These are phyloP conservation scores for Parnassius mnemosyne DNA, from an alignment of 2,888 invertebrate genomes.

Conservation along the genomic window DNA sequence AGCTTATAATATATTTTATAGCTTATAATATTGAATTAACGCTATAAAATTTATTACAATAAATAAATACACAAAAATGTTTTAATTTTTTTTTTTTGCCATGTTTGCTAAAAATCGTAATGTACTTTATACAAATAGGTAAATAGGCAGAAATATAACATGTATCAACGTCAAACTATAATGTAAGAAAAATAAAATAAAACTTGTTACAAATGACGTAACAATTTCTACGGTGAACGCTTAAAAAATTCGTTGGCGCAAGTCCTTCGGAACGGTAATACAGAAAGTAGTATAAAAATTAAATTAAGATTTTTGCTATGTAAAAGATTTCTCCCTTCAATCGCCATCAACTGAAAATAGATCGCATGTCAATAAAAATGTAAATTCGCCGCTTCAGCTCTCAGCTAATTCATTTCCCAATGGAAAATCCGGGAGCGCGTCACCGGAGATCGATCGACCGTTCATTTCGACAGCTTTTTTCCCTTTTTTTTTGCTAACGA, in stretches of 20 bases:
- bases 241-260: too few relatives aligned
- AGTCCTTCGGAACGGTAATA: neutral
- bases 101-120: too few relatives aligned
- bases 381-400: conserved; percentile 75
- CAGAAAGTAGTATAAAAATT: neutral
- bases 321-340: conserved; percentile 59
- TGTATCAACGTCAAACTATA: too few relatives aligned
- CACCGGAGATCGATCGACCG: conserved; percentile 77
- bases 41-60: too few relatives aligned
- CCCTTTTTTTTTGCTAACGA: conserved; percentile 49
- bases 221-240: too few relatives aligned
- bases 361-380: conserved; percentile 80
- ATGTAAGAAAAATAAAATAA: too few relatives aligned
- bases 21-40: too few relatives aligned
- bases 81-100: too few relatives aligned
- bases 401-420: conserved; percentile 78
- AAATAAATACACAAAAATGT: too few relatives aligned
- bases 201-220: too few relatives aligned
- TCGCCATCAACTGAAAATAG: conserved; percentile 74
- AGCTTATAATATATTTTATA: neutral
- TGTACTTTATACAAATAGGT: too few relatives aligned
- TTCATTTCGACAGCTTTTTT: conserved; percentile 63
- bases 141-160: too few relatives aligned
- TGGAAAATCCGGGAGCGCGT: conserved; percentile 76
- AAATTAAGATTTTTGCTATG: conserved; percentile 37